Conservation (phyloP, 2,113 vertebrate genomes). For the Pogonocichla stellata region DNA sequence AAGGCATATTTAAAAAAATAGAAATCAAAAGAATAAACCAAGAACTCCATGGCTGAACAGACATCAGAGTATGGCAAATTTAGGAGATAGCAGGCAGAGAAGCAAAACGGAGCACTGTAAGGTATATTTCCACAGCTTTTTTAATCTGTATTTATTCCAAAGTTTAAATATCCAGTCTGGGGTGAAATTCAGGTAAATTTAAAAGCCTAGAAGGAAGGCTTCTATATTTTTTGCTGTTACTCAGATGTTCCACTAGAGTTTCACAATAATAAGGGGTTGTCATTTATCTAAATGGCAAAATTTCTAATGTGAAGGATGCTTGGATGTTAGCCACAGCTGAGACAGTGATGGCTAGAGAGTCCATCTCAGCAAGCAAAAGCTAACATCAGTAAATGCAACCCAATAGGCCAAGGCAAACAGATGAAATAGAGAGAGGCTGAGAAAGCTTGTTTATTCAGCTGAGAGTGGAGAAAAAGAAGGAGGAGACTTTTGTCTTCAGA, state of each 20-base stretch:
- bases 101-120: neutral
- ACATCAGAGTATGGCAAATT: neutral
- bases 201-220: neutral
- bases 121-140: neutral
- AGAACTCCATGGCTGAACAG: neutral
- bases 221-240: neutral
- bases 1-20: neutral
- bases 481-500: neutral
- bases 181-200: neutral
- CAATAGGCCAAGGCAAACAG: neutral
- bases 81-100: neutral
- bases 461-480: neutral
- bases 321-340: neutral
- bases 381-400: neutral
- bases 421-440: neutral
- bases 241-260: neutral
- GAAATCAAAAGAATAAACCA: neutral
- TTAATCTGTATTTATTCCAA: neutral
- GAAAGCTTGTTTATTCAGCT: neutral
- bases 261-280: rapidly evolving
- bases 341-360: neutral
- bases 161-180: neutral
- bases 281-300: neutral
- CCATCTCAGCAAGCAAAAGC: neutral
- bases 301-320: neutral